Conservation (phyloP, 2,888 invertebrate species). For the Pecten maximus region DNA sequence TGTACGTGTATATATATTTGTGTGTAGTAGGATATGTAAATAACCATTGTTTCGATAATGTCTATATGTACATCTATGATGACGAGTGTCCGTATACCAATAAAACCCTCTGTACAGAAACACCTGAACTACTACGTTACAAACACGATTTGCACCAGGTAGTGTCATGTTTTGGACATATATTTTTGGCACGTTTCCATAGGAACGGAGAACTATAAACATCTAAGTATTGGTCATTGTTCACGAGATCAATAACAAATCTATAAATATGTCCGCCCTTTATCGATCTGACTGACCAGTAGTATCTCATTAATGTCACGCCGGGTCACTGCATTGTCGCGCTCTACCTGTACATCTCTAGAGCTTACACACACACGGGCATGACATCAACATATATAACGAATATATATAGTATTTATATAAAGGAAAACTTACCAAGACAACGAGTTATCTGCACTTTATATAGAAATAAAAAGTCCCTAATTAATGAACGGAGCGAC, state of each 20-base stretch:
- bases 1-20: too few species aligned
- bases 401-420: too few species aligned
- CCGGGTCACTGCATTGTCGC: neutral
- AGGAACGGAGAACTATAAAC: neutral
- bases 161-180: neutral
- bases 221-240: neutral
- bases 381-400: too few species aligned
- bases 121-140: neutral
- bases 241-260: neutral
- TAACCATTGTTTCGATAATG: too few species aligned
- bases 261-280: conserved; percentile 27
- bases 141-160: neutral
- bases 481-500: too few species aligned
- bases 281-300: neutral
- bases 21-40: too few species aligned
- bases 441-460: too few species aligned
- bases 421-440: too few species aligned
- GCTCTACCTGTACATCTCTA: neutral
- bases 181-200: neutral
- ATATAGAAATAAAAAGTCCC: too few species aligned
- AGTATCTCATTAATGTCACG: neutral
- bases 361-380: too few species aligned
- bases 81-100: too few species aligned
- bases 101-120: neutral
- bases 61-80: too few species aligned